phyloP scores from a whole-genome alignment of 1,140 invertebrate genomes.

The Drosophila cardini region DNA sequence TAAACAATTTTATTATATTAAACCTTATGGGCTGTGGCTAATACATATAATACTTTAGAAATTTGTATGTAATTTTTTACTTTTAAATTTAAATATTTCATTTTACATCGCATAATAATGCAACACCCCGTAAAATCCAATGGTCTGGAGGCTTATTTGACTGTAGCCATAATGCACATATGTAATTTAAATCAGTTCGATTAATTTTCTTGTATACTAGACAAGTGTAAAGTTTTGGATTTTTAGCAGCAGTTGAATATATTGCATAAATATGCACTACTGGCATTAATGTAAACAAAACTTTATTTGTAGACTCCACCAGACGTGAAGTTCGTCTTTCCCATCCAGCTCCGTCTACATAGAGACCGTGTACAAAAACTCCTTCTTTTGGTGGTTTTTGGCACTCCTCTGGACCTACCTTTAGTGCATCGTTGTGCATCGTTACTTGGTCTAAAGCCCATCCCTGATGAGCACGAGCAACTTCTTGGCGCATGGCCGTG shows the following conservation, averaged over 20 bases:
- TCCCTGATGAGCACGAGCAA: slow-evolving; percentile 92
- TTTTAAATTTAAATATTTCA: background rate
- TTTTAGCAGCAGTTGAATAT: slow-evolving; percentile 88
- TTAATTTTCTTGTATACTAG: slow-evolving; percentile 95
- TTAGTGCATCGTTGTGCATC: slow-evolving; percentile 92
- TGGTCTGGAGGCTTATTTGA: slow-evolving; percentile 90
- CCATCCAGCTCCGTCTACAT: slow-evolving; percentile 95
- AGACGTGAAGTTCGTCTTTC: slow-evolving; percentile 90
- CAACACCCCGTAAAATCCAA: slow-evolving; percentile 94
- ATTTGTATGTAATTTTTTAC: background rate
- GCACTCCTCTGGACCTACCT: slow-evolving; percentile 88
- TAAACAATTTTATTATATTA: no score
- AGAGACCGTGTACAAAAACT: slow-evolving; percentile 94
- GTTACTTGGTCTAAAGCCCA: slow-evolving; percentile 94
- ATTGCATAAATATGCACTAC: slow-evolving; percentile 93
- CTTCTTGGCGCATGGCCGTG: slow-evolving; percentile 93
- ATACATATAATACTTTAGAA: no score
- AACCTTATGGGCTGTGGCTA: no score
- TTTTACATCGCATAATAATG: slow-evolving; percentile 92
- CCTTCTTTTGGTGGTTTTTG: slow-evolving; percentile 90
- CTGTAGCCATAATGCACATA: slow-evolving; percentile 90
- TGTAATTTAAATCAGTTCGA: slow-evolving; percentile 92
- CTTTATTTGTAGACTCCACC: slow-evolving; percentile 92
- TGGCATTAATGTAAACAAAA: slow-evolving; percentile 92
- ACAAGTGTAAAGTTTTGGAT: slow-evolving; percentile 91